Evolutionary conservation across 2,113 vertebrate genomes (phyloP).

Genomic region (Limanda limanda): DNA sequence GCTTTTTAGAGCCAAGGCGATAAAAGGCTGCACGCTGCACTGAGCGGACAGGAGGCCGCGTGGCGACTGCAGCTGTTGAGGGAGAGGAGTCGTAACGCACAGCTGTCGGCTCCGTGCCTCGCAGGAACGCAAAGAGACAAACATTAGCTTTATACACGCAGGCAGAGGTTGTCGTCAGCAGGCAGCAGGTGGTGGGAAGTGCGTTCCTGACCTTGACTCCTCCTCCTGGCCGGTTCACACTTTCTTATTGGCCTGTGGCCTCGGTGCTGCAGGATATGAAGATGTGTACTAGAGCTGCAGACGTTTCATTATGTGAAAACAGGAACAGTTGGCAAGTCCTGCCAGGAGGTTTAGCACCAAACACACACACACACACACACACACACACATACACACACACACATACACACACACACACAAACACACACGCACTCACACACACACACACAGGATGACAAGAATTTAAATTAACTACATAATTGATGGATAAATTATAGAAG

Average conservation of each 20-base stretch:
- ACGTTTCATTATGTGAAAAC: not conserved
- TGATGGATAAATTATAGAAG: no score
- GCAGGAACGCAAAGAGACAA: conserved; percentile 42
- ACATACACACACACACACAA: no score
- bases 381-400: no score
- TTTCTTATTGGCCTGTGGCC: not conserved
- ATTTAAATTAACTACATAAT: no score
- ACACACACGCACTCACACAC: no score
- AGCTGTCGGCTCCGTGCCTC: conserved; percentile 57
- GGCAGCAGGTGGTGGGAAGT: conserved; percentile 60
- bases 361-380: no score
- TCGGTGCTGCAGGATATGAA: not conserved
- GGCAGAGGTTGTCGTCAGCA: conserved; percentile 41
- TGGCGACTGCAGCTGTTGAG: conserved; percentile 8
- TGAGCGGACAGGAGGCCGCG: conserved; percentile 21
- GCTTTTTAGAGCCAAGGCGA: conserved; percentile 9
- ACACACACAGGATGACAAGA: no score
- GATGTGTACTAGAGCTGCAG: not conserved
- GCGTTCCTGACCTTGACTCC: conserved; percentile 53
- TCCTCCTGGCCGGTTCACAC: not conserved
- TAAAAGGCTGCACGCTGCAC: conserved; percentile 17
- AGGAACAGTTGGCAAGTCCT: no score
- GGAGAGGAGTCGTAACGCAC: conserved; percentile 30
- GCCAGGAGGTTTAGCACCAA: no score
- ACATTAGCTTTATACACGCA: not conserved